Percentiles rank a stretch among this genome's conserved stretches.
Evolutionary conservation across 2,888 invertebrate species (phyloP).

Genomic region (Xestia rhomboidea): DNA sequence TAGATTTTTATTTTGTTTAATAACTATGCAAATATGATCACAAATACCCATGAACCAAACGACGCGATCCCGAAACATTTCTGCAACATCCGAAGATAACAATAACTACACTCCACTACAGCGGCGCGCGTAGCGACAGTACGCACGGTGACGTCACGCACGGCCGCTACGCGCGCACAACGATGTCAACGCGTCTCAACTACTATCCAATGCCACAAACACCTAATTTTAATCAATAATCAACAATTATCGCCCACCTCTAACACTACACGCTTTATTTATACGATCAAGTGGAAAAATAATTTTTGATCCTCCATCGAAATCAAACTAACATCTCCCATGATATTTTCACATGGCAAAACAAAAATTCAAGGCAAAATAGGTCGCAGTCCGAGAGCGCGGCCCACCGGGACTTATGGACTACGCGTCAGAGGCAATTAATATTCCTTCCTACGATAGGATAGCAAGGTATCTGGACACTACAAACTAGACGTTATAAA

Average conservation of each 20-base stretch:
- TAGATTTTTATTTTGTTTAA: slow-evolving; percentile 85
- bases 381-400: slow-evolving; percentile 68
- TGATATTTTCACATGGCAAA: slow-evolving; percentile 83
- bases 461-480: slow-evolving; percentile 51
- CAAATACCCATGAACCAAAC: slow-evolving; percentile 88
- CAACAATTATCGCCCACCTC: slow-evolving; percentile 90
- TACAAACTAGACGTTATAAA: slow-evolving; percentile 67
- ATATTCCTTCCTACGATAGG: slow-evolving; percentile 48
- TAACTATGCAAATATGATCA: slow-evolving; percentile 89
- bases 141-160: slow-evolving; percentile 32
- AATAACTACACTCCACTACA: slow-evolving; percentile 81
- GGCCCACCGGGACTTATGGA: slow-evolving; percentile 62
- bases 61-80: slow-evolving; percentile 83
- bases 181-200: slow-evolving; percentile 71
- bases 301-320: slow-evolving; percentile 88
- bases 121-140: slow-evolving; percentile 47
- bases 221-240: slow-evolving; percentile 90
- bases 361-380: slow-evolving; percentile 85
- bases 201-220: slow-evolving; percentile 88
- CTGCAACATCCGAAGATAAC: slow-evolving; percentile 82
- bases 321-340: slow-evolving; percentile 86
- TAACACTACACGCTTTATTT: slow-evolving; percentile 88
- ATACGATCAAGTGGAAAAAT: slow-evolving; percentile 90
- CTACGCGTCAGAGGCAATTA: slow-evolving; percentile 71
- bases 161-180: slow-evolving; percentile 39